Conservation (phyloP, 1,140 invertebrate species). For the Meloidogyne floridensis region DNA sequence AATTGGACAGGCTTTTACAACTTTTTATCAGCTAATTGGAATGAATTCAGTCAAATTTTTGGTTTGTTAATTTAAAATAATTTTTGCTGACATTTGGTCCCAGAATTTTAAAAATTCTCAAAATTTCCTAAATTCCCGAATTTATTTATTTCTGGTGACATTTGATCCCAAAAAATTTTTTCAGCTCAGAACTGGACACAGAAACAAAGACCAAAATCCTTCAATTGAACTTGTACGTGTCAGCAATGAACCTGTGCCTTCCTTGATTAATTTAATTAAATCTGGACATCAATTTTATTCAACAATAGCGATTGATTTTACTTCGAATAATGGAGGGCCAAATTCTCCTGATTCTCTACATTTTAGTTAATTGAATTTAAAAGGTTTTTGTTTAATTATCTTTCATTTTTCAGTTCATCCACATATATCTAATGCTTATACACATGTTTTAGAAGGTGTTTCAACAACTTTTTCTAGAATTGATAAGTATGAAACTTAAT, state of each 20-base stretch:
- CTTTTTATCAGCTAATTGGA: slow-evolving; percentile 47
- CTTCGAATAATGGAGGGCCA: slow-evolving; percentile 54
- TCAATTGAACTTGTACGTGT: slow-evolving; percentile 49
- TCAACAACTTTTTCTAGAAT: slow-evolving; percentile 31
- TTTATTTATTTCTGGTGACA: slow-evolving; percentile 15
- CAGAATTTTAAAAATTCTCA: too few species aligned
- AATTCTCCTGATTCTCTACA: slow-evolving; percentile 49
- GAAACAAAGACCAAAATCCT: slow-evolving; percentile 44
- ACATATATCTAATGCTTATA: slow-evolving; percentile 42
- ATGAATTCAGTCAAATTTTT: slow-evolving; percentile 44
- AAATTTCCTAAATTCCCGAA: too few species aligned
- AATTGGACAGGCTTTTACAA: slow-evolving; percentile 46
- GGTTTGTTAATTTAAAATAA: slow-evolving; percentile 29
- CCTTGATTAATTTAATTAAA: slow-evolving; percentile 29
- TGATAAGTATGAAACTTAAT: slow-evolving; percentile 9
- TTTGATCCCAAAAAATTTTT: slow-evolving; percentile 16
- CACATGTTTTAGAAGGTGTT: slow-evolving; percentile 36
- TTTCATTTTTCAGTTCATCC: slow-evolving; percentile 39
- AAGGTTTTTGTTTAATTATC: not conserved
- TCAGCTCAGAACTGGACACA: slow-evolving; percentile 38
- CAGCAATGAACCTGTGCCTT: slow-evolving; percentile 27
- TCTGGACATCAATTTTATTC: slow-evolving; percentile 45
- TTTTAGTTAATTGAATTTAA: slow-evolving; percentile 19
- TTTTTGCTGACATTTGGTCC: too few species aligned
- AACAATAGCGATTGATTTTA: slow-evolving; percentile 54